Base-by-base conservation (phyloP, 2,888 invertebrate genomes). In the Limnephilus marmoratus region DNA sequence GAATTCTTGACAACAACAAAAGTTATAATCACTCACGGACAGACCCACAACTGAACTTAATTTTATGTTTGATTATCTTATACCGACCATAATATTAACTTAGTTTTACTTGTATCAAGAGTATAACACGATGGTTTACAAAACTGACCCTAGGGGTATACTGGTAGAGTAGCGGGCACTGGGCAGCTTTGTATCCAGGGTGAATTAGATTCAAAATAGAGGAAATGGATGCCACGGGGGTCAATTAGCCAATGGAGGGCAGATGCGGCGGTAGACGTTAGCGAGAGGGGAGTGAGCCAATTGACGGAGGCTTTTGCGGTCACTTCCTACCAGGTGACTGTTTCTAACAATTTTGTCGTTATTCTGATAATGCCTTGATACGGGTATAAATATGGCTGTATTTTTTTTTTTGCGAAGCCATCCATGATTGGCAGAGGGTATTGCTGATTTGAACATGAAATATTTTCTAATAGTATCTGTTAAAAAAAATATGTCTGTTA, bases 181-280 rank as follows among this genome's bases (percentile, higher is more conserved):
- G 68, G 88, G 80, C 31, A 53, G 68, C 88, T 88, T 18, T 88
- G 88, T 29, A 18, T 45, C 31, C 53, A 34, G 29, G 82, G 49
- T 13, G 49, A 91, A 91, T 91, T 81, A 91, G 88, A 88, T 83
- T 53, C 41, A 91, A 82, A 91, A 91, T 91, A 91, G 89, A 68
- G 87, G 83, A 81, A 90, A 81, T 81, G n/a, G 87, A 89, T 11
- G 49, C 9, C 41, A n/a, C 41, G 29, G 41, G 34, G 90, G 81
- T 90, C 81, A 81, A 81, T 81, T 81, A 81, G 81, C 49, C 86
- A 83, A n/a, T 83, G 24, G 24, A 34, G 37, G 4, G 83, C 34
- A 9, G 13, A 3, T 11, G 18, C 13, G 11, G 15, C 1, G 68
- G 68, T 11, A 68, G 68, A 68, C 68, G 9, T 68, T 68, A 68